Conservation (phyloP, 2,113 vertebrate species). For the Vimba vimba region DNA sequence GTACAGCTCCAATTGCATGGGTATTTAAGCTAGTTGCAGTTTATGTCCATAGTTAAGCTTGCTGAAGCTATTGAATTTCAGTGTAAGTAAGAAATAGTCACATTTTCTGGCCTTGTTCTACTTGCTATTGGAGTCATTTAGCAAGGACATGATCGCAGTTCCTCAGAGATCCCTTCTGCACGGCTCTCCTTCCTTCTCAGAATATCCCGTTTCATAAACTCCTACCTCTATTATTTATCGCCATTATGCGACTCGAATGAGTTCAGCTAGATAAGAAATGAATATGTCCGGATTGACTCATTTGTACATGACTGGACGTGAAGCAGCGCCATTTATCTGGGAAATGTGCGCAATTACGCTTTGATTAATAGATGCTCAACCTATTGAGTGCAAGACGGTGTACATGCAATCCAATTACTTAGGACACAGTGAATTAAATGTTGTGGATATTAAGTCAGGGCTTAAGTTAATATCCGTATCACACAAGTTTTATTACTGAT, state of each 20-base stretch:
- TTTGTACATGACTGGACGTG: slow-evolving; percentile 72
- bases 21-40: slow-evolving; percentile 28
- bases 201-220: slow-evolving; percentile 45
- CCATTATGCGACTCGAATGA: slow-evolving; percentile 62
- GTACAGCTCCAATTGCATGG: slow-evolving; percentile 14
- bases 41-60: slow-evolving; percentile 1
- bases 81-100: neutral
- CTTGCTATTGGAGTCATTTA: slow-evolving; percentile 23
- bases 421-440: slow-evolving; percentile 59
- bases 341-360: slow-evolving; percentile 74
- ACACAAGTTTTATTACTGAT: slow-evolving; percentile 47
- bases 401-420: slow-evolving; percentile 73
- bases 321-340: slow-evolving; percentile 71
- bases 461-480: slow-evolving; percentile 57
- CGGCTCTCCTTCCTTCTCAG: slow-evolving; percentile 26
- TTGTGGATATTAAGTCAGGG: slow-evolving; percentile 64
- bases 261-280: slow-evolving; percentile 69
- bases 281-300: slow-evolving; percentile 69
- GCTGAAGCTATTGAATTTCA: neutral
- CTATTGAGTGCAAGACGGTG: slow-evolving; percentile 64
- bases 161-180: slow-evolving; percentile 28
- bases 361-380: slow-evolving; percentile 75
- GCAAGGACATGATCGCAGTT: slow-evolving; percentile 31
- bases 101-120: neutral
- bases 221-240: slow-evolving; percentile 46